phyloP scores from a whole-genome alignment of 2,113 vertebrate genomes.

The Eonycteris spelaea region DNA sequence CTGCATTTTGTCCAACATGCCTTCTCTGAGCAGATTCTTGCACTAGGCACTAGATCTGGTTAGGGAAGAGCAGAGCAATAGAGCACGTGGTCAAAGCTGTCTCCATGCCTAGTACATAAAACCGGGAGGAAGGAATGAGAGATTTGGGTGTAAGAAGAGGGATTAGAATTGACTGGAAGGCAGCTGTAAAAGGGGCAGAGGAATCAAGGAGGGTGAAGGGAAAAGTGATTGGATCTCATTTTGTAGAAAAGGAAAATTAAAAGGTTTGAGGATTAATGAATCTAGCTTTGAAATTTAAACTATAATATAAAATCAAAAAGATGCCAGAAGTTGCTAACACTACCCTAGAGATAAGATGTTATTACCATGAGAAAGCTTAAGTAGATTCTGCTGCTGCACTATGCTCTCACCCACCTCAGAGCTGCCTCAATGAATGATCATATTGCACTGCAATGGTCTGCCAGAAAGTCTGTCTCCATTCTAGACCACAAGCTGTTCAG shows the following conservation, averaged over 20 bases:
- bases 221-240: background rate
- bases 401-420: background rate
- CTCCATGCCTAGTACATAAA: background rate
- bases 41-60: background rate
- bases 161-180: background rate
- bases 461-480: background rate
- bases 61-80: background rate
- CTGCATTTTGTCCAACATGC: background rate
- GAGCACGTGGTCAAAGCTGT: background rate
- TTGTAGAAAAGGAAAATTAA: background rate
- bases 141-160: background rate
- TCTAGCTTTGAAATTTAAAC: background rate
- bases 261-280: background rate
- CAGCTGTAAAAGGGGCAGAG: background rate
- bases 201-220: background rate
- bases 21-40: background rate
- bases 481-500: background rate
- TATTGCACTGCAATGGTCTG: too few relatives aligned
- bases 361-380: background rate
- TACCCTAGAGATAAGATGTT: background rate
- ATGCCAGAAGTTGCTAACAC: background rate
- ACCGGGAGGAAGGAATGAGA: background rate
- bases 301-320: background rate
- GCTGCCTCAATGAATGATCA: background rate
- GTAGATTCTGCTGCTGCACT: background rate